Percentiles rank a stretch among this genome's conserved stretches.
Conservation (phyloP, 2,797 vertebrate species). For the Urophycis tenuis region DNA sequence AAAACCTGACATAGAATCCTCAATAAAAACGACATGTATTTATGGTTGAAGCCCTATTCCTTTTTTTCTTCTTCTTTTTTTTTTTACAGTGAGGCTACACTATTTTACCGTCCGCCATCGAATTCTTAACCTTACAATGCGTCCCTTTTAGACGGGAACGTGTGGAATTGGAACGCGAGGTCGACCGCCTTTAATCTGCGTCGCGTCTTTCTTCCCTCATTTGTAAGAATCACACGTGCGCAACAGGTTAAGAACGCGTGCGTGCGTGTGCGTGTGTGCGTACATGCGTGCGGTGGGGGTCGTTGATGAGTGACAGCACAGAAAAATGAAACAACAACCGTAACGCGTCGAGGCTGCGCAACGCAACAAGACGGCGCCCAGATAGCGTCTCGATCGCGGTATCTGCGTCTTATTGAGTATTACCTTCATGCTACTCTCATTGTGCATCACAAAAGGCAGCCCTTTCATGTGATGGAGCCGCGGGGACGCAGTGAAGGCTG, state of each 20-base stretch:
- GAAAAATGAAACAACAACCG: constrained; percentile 53
- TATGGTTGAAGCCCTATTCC: neutral
- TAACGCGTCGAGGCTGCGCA: constrained; percentile 53
- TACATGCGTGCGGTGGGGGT: neutral
- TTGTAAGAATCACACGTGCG: constrained; percentile 29
- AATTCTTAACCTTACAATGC: neutral
- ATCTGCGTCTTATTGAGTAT: constrained; percentile 63
- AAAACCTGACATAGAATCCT: neutral
- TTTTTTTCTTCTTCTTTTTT: neutral
- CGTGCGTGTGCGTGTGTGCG: neutral
- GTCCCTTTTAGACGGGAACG: neutral
- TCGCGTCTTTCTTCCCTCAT: constrained; percentile 25
- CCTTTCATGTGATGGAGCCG: constrained; percentile 69
- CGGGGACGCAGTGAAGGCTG: constrained; percentile 62
- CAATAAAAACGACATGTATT: neutral
- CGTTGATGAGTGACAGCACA: constrained; percentile 20
- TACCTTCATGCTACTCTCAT: constrained; percentile 66
- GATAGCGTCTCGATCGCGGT: constrained; percentile 43
- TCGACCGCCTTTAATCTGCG: neutral
- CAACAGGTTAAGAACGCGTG: constrained; percentile 43
- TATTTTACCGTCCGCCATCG: neutral
- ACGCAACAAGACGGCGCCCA: constrained; percentile 55
- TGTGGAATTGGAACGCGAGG: neutral
- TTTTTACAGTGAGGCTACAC: neutral
- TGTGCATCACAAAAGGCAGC: constrained; percentile 66